A percentile compares a stretch with the other conserved stretches of the same genome.
Conservation (phyloP, 92 coral and sea anemone species). For the Chrysogorgia sp. region DNA sequence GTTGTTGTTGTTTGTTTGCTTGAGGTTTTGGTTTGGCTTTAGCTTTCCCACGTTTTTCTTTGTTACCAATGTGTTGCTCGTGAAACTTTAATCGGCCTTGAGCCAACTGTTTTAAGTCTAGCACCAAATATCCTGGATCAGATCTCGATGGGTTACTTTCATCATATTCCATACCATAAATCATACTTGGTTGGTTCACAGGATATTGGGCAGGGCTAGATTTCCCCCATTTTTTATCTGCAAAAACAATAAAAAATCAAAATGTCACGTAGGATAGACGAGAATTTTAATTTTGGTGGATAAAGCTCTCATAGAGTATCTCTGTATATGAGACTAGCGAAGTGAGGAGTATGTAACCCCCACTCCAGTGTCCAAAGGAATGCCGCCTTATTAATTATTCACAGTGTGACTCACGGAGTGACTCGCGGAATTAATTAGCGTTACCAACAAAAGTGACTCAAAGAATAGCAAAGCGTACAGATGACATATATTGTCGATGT, state of each 20-base stretch:
- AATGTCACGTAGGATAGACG: not conserved
- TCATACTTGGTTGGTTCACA: slow-evolving; percentile 36
- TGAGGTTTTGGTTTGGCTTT: not conserved
- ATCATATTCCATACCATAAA: slow-evolving; percentile 45
- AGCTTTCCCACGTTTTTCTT: not conserved
- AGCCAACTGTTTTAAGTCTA: slow-evolving; percentile 29
- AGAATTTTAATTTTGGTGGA: not conserved
- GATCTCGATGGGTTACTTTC: slow-evolving; percentile 39
- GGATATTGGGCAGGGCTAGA: slow-evolving; percentile 39
- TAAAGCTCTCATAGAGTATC: too few species aligned
- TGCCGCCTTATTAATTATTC: too few species aligned
- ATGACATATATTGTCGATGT: too few species aligned
- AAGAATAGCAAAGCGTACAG: too few species aligned
- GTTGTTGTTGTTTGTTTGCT: not conserved
- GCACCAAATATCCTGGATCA: slow-evolving; percentile 44
- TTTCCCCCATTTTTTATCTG: slow-evolving; percentile 37
- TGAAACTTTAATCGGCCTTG: slow-evolving; percentile 42
- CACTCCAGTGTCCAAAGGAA: too few species aligned
- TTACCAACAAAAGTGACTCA: too few species aligned
- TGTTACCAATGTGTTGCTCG: slow-evolving; percentile 33
- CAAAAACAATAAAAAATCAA: not conserved
- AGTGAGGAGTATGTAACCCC: too few species aligned
- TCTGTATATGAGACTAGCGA: too few species aligned
- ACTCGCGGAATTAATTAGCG: too few species aligned
- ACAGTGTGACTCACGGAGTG: too few species aligned